A percentile compares a stretch with the other conserved stretches of the same genome.
Conservation (phyloP, 2,888 invertebrate species). For the Cosmia trapezina region DNA sequence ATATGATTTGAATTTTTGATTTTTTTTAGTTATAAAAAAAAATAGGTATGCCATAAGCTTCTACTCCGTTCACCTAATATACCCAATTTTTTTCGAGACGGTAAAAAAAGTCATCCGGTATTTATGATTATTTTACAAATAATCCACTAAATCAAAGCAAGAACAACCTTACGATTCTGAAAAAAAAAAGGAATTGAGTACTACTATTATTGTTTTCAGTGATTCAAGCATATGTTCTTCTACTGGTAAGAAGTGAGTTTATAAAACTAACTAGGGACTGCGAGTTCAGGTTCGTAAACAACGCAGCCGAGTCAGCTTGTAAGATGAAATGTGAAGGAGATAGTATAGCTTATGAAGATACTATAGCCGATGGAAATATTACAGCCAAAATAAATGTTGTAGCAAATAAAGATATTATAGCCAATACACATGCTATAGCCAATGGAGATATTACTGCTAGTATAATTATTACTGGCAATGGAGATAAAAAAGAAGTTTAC, state of each 20-base stretch:
- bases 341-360: background rate
- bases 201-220: conserved; percentile 46
- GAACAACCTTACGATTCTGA: no score
- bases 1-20: no score
- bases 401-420: background rate
- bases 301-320: conserved; percentile 31
- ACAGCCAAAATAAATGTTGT: background rate
- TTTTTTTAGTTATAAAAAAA: no score
- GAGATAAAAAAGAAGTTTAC: background rate
- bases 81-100: no score
- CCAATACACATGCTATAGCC: background rate
- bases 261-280: conserved; percentile 37
- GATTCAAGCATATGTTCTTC: conserved; percentile 52
- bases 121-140: background rate
- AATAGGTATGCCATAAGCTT: no score
- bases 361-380: background rate
- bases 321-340: conserved; percentile 15
- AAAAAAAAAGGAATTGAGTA: background rate
- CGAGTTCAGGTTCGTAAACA: conserved; percentile 51
- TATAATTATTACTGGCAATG: background rate
- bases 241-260: conserved; percentile 59
- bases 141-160: background rate
- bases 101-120: no score
- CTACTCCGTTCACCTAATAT: no score
- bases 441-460: background rate